Percentiles rank a stretch among this genome's conserved stretches.
These are phyloP conservation scores for Lasioglossum marginatum DNA, from an alignment of 2,888 invertebrate genomes.

Conservation along the genomic window DNA sequence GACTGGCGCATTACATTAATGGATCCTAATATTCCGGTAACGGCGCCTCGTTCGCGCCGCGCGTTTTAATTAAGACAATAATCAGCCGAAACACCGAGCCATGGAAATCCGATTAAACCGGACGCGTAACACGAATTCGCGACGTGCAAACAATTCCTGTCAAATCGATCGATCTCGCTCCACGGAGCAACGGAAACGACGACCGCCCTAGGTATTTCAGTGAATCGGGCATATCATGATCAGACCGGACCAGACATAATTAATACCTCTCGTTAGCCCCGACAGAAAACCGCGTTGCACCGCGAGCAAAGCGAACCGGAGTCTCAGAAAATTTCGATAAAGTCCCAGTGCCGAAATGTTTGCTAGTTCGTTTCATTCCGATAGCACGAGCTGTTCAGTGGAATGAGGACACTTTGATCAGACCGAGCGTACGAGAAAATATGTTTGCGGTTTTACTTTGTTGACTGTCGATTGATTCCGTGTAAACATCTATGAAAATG, in stretches of 20 bases:
- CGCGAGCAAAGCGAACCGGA: background rate
- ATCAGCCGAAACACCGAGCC: conserved; percentile 68
- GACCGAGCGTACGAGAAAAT: background rate
- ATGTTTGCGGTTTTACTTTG: background rate
- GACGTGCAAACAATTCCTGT: conserved; percentile 48
- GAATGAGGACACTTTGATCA: background rate
- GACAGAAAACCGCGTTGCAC: background rate
- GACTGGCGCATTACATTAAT: conserved; percentile 55
- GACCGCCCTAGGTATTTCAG: conserved; percentile 19
- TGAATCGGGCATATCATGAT: conserved; percentile 5
- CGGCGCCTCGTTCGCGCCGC: conserved; percentile 26
- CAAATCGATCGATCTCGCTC: conserved; percentile 37
- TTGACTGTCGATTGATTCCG: background rate
- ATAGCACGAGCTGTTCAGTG: background rate
- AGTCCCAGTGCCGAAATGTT: background rate
- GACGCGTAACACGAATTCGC: conserved; percentile 48
- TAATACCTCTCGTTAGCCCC: background rate
- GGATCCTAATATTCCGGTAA: conserved; percentile 66
- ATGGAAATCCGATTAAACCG: conserved; percentile 63
- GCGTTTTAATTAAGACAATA: conserved; percentile 75
- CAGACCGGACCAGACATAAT: background rate
- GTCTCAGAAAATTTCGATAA: background rate
- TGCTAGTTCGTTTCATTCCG: background rate
- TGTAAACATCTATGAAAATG: background rate
- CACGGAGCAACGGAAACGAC: conserved; percentile 26